Evolutionary conservation across 1,140 invertebrate genomes (phyloP).

Genomic region (Bombus pyrosoma): DNA sequence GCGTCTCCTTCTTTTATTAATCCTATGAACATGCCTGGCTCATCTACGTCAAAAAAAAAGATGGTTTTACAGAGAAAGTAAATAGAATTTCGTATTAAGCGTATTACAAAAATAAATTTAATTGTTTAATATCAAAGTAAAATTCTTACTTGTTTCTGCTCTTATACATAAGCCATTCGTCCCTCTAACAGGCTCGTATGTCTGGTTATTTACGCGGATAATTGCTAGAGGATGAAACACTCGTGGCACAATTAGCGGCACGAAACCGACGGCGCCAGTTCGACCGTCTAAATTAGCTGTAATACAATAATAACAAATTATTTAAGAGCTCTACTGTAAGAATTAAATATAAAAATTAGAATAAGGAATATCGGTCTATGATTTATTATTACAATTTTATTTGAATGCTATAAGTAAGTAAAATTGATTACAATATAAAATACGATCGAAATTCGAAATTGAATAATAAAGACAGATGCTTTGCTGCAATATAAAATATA

Average conservation of each 20-base stretch:
- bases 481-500: too few relatives aligned
- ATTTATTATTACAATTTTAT: too few relatives aligned
- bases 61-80: background rate
- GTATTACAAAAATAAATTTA: too few relatives aligned
- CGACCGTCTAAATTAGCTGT: conserved; percentile 87
- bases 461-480: too few relatives aligned
- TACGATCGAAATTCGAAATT: too few relatives aligned
- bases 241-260: conserved; percentile 85
- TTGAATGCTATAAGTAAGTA: too few relatives aligned
- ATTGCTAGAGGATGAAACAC: conserved; percentile 83
- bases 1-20: conserved; percentile 85
- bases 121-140: background rate
- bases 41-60: conserved; percentile 79
- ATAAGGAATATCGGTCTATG: background rate
- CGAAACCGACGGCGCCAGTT: conserved; percentile 89
- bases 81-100: too few relatives aligned
- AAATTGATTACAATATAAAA: too few relatives aligned
- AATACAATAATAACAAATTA: conserved; percentile 57
- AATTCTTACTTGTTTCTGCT: conserved; percentile 83
- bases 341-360: background rate
- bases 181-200: conserved; percentile 84
- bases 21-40: conserved; percentile 91
- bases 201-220: conserved; percentile 84
- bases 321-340: background rate
- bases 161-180: conserved; percentile 86